These are phyloP conservation scores for Megatriorchis doriae DNA, from an alignment of 2,113 vertebrate species.

Conservation along the genomic window DNA sequence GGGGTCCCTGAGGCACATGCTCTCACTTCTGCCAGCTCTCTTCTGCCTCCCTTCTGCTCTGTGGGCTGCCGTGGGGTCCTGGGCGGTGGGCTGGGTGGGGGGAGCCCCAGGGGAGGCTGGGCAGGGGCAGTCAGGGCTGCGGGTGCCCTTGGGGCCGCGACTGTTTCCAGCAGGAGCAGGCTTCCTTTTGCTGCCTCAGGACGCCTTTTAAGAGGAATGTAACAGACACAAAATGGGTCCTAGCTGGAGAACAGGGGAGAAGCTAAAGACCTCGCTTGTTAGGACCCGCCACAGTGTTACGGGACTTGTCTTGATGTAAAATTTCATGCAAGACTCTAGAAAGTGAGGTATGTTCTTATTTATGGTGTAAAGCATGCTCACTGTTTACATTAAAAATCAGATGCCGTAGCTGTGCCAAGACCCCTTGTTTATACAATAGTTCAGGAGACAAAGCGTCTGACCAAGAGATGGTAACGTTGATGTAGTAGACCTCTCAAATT, in stretches of 20 bases:
- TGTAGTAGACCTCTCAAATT: background rate
- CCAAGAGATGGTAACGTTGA: background rate
- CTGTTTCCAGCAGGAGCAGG: background rate
- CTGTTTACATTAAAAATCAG: background rate
- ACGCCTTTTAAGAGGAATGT: accelerated
- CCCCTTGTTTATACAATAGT: accelerated
- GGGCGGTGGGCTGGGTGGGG: accelerated
- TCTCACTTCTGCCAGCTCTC: background rate
- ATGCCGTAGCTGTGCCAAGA: background rate
- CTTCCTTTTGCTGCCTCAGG: background rate
- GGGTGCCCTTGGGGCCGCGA: background rate
- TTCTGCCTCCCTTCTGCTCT: background rate
- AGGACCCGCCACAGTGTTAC: background rate
- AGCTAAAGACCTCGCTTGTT: background rate
- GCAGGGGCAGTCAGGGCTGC: background rate
- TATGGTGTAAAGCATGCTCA: background rate
- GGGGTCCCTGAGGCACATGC: background rate
- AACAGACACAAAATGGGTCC: background rate
- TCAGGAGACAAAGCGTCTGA: background rate
- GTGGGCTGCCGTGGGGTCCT: background rate
- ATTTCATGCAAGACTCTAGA: background rate
- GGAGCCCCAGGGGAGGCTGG: background rate
- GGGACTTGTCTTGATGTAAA: background rate
- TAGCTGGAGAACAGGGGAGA: background rate
- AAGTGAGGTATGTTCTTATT: background rate